These are phyloP conservation scores for Anhinga rufa DNA, from an alignment of 2,113 vertebrate genomes.

Conservation along the genomic window DNA sequence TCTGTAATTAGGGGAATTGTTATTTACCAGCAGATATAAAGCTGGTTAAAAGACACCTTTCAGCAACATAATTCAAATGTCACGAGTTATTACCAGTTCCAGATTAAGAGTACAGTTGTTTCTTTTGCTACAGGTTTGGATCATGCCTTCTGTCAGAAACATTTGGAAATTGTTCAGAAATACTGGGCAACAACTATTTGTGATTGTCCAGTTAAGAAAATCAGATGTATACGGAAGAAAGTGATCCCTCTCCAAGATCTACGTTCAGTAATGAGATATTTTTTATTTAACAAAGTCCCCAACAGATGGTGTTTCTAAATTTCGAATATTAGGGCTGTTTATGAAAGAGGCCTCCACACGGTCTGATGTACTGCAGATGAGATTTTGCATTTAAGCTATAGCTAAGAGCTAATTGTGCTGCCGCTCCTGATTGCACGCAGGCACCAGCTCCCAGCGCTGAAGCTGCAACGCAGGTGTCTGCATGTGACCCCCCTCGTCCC, in stretches of 20 bases:
- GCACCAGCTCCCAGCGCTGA: background rate
- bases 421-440: background rate
- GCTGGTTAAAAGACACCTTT: constrained; percentile 45
- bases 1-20: constrained; percentile 65
- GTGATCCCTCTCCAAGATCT: background rate
- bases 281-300: constrained; percentile 24
- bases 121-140: constrained; percentile 3
- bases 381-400: background rate
- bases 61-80: constrained; percentile 43
- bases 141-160: background rate
- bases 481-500: background rate
- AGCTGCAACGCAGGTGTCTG: background rate
- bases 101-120: constrained; percentile 27
- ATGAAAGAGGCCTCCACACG: background rate
- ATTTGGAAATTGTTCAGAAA: background rate
- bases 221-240: background rate
- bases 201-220: background rate
- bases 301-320: constrained; percentile 49
- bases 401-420: background rate
- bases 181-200: background rate
- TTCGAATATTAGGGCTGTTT: constrained; percentile 40
- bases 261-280: background rate
- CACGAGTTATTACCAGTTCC: constrained; percentile 47
- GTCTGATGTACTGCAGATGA: background rate
- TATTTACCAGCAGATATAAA: constrained; percentile 67